Percentiles rank a stretch among this genome's conserved stretches.
Evolutionary conservation across 92 coral and sea anemone genomes (phyloP).

Genomic region (Galaxea fascicularis): DNA sequence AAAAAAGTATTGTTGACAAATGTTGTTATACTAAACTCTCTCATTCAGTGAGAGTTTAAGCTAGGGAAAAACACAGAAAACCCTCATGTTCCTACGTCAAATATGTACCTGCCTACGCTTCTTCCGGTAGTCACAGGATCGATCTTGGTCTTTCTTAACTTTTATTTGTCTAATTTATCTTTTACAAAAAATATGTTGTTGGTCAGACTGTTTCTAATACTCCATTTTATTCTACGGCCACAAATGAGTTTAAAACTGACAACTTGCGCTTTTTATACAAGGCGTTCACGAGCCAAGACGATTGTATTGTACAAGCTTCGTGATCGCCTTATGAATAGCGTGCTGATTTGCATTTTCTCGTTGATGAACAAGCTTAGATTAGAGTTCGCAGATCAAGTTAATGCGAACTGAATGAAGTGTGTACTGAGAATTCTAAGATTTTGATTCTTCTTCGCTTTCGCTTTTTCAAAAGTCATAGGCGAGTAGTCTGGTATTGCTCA

Average conservation of each 20-base stretch:
- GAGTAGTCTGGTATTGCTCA: not conserved
- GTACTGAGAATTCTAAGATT: not conserved
- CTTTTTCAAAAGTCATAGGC: not conserved
- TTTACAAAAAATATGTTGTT: not conserved
- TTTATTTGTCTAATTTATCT: slow-evolving; percentile 14
- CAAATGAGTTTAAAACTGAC: not conserved
- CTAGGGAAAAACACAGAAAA: not conserved
- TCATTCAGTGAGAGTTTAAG: not conserved
- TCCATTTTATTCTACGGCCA: not conserved
- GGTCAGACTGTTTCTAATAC: not conserved
- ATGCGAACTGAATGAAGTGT: not conserved
- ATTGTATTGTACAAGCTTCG: slow-evolving; percentile 20
- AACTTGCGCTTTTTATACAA: not conserved
- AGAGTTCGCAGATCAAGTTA: not conserved
- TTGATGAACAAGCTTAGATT: not conserved
- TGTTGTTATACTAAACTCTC: not conserved
- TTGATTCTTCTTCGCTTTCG: not conserved
- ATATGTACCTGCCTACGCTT: slow-evolving; percentile 2
- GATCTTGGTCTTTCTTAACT: not conserved
- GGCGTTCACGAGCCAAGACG: not conserved
- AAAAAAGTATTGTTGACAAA: slow-evolving; percentile 4
- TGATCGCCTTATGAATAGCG: not conserved
- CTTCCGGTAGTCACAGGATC: slow-evolving; percentile 26
- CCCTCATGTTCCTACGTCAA: not conserved
- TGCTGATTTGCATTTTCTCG: not conserved